phyloP scores from a whole-genome alignment of 2,113 vertebrate species.

The Haplochromis vanheusdeni region DNA sequence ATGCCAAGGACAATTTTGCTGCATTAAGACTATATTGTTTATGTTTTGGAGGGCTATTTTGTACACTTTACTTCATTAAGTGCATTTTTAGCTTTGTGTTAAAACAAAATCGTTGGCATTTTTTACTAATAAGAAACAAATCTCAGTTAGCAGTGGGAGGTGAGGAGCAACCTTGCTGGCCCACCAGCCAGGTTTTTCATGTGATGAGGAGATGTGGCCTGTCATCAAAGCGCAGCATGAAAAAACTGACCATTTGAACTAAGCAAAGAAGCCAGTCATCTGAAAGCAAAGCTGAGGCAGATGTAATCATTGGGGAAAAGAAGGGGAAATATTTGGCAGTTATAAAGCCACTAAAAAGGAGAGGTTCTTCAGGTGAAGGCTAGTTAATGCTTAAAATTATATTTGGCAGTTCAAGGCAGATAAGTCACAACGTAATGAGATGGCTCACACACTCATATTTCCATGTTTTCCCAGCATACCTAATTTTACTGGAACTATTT shows the following conservation, averaged over 20 bases:
- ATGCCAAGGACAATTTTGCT: not conserved
- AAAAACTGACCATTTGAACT: not conserved
- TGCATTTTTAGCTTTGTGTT: not conserved
- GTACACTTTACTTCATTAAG: not conserved
- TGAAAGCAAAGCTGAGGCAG: not conserved
- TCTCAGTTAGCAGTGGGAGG: not conserved
- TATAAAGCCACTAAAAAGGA: not conserved
- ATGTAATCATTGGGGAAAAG: not conserved
- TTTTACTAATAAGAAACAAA: not conserved
- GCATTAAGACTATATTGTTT: not conserved
- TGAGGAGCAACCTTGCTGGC: not conserved
- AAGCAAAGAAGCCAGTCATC: not conserved
- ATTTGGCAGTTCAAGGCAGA: not conserved
- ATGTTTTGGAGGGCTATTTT: not conserved
- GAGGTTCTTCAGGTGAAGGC: not conserved
- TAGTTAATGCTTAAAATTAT: constrained; percentile 1
- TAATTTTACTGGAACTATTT: not conserved
- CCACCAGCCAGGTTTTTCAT: not conserved
- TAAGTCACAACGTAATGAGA: not conserved
- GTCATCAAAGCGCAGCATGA: not conserved
- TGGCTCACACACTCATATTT: not conserved
- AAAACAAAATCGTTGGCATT: not conserved
- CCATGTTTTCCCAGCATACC: not conserved
- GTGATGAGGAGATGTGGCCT: not conserved
- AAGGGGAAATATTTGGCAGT: not conserved